These are phyloP conservation scores for Agelastica alni DNA, from an alignment of 2,888 invertebrate species.

Conservation along the genomic window DNA sequence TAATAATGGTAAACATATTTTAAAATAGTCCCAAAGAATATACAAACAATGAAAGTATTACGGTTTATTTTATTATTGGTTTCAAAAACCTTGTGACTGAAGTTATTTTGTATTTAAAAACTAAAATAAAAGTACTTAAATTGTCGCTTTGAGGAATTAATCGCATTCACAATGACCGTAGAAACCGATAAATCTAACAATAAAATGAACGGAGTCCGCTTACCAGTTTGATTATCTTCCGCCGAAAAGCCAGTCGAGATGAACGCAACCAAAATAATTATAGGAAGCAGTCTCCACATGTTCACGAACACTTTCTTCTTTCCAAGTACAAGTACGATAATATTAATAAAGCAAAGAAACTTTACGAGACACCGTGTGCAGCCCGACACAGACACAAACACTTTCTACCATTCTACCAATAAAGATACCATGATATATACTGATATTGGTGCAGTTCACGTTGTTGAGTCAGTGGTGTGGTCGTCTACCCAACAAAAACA, in stretches of 20 bases:
- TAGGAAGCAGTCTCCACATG: conserved; percentile 42
- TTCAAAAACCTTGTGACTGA: too few relatives aligned
- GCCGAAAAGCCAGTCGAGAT: conserved; percentile 24
- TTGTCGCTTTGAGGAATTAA: too few relatives aligned
- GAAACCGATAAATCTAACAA: not conserved
- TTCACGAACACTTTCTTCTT: conserved; percentile 40
- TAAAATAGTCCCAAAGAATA: too few relatives aligned
- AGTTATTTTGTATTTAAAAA: too few relatives aligned
- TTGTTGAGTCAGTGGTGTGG: conserved; percentile 21
- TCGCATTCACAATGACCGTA: too few relatives aligned
- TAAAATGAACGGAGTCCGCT: not conserved
- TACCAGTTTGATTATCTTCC: conserved; percentile 8
- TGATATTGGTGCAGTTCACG: conserved; percentile 19
- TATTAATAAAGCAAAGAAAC: conserved; percentile 1
- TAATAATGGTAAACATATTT: too few relatives aligned
- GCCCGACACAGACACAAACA: conserved; percentile 12
- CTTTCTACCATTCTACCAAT: conserved; percentile 17
- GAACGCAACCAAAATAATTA: conserved; percentile 38
- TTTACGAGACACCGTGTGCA: conserved; percentile 6
- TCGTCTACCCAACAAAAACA: not conserved
- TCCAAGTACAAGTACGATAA: not conserved
- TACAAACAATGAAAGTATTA: too few relatives aligned
- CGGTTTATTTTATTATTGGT: too few relatives aligned
- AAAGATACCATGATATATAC: conserved; percentile 27
- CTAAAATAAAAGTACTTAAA: too few relatives aligned